Evolutionary conservation across 2,888 invertebrate species (phyloP).

Genomic region (Leucoma salicis): DNA sequence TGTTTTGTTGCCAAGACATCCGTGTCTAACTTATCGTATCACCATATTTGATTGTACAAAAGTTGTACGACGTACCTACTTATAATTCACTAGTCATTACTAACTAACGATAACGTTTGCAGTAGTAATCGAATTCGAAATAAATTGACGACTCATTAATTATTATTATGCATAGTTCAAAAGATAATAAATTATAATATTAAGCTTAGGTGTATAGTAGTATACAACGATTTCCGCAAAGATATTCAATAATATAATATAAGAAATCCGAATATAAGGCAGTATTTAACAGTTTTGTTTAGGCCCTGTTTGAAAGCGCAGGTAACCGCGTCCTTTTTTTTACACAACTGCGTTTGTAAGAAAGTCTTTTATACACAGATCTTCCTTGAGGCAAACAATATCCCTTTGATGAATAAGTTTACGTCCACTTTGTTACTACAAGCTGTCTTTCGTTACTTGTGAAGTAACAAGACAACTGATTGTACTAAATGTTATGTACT

Average conservation of each 20-base stretch:
- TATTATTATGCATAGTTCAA: too few relatives aligned
- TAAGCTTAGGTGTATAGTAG: too few relatives aligned
- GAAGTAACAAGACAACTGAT: conserved; percentile 18
- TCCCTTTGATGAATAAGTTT: conserved; percentile 35
- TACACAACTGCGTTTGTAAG: conserved; percentile 41
- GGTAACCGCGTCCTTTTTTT: conserved; percentile 73
- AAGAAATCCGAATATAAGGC: not conserved
- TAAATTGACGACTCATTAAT: not conserved
- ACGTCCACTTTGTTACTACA: conserved; percentile 21
- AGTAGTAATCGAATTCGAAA: conserved; percentile 40
- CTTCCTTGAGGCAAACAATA: conserved; percentile 28
- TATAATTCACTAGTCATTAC: conserved; percentile 12
- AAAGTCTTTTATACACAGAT: conserved; percentile 45
- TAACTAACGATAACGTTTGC: conserved; percentile 17
- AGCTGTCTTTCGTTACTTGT: conserved; percentile 22
- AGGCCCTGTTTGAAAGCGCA: conserved; percentile 40
- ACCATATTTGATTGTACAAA: conserved; percentile 39
- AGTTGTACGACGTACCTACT: conserved; percentile 16
- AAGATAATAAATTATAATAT: too few relatives aligned
- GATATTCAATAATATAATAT: not conserved
- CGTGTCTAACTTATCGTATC: conserved; percentile 57
- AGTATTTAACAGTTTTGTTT: not conserved
- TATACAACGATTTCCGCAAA: too few relatives aligned
- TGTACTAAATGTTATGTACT: conserved; percentile 10
- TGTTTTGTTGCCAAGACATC: conserved; percentile 76